These are phyloP conservation scores for Dinomys branickii DNA, from an alignment of 2,113 vertebrate species.

Conservation along the genomic window DNA sequence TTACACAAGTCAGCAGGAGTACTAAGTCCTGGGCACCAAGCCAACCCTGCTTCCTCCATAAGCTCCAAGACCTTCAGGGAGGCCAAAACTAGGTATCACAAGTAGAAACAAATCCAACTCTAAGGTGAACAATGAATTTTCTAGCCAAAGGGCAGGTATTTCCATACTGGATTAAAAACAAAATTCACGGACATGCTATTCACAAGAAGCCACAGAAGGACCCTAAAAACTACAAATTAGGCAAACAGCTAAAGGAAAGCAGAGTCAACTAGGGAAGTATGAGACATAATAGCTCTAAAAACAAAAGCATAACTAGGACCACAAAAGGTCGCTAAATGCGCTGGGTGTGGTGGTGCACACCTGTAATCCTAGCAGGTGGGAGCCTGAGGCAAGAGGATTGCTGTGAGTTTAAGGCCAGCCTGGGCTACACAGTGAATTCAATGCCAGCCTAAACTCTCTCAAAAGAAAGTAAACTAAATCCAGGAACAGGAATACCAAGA, in stretches of 20 bases:
- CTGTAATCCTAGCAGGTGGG: not conserved
- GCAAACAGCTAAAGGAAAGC: slow-evolving; percentile 12
- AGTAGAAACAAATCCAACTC: not conserved
- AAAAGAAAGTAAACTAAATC: not conserved
- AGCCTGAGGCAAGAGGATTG: not conserved
- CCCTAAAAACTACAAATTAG: slow-evolving; percentile 19
- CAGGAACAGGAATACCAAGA: not conserved
- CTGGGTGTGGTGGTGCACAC: not conserved
- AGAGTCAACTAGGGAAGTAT: not conserved
- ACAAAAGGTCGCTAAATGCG: not conserved
- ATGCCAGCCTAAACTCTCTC: too few relatives aligned
- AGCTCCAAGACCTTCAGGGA: not conserved
- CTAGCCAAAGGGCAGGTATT: not conserved
- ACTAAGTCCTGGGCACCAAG: not conserved
- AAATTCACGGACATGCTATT: not conserved
- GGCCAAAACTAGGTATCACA: not conserved
- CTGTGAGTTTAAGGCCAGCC: not conserved
- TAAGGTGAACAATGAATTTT: not conserved
- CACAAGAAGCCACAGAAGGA: not conserved
- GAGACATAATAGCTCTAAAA: not conserved
- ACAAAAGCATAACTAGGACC: not conserved
- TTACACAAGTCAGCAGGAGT: not conserved
- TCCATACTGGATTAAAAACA: not conserved
- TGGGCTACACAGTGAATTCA: too few relatives aligned
- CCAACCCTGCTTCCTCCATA: not conserved